Evolutionary conservation across 2,113 vertebrate genomes (phyloP).

Genomic region (Cygnus atratus): DNA sequence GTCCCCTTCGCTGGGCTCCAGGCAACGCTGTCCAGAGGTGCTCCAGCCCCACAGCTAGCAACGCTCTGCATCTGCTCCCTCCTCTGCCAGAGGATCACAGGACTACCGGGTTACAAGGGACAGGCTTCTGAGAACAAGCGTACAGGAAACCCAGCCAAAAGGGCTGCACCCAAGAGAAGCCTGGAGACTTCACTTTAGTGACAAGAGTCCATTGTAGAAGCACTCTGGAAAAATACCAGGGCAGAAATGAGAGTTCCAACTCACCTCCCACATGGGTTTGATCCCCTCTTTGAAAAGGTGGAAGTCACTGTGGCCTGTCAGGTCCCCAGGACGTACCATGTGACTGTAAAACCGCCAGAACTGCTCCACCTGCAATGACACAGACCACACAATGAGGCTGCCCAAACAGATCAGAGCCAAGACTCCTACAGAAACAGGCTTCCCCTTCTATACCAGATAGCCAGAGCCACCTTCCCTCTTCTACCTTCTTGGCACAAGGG

Average conservation of each 20-base stretch:
- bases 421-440: not conserved
- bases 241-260: not conserved
- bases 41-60: not conserved
- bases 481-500: not conserved
- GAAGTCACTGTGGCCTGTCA: constrained; percentile 87
- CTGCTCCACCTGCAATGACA: constrained; percentile 80
- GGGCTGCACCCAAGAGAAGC: not conserved
- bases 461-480: not conserved
- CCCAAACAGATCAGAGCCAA: not conserved
- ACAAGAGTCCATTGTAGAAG: not conserved
- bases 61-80: not conserved
- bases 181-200: not conserved
- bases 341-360: constrained; percentile 89
- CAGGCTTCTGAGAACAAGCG: not conserved
- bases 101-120: not conserved
- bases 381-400: not conserved
- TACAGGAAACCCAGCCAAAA: not conserved
- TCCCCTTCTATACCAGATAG: not conserved
- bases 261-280: constrained; percentile 89
- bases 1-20: not conserved
- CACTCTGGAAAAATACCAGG: not conserved
- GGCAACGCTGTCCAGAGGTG: not conserved
- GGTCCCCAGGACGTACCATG: constrained; percentile 86
- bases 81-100: not conserved
- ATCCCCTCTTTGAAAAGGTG: constrained; percentile 88